phyloP scores from a whole-genome alignment of 1,140 invertebrate genomes.

The Philopotamus ludificatus region DNA sequence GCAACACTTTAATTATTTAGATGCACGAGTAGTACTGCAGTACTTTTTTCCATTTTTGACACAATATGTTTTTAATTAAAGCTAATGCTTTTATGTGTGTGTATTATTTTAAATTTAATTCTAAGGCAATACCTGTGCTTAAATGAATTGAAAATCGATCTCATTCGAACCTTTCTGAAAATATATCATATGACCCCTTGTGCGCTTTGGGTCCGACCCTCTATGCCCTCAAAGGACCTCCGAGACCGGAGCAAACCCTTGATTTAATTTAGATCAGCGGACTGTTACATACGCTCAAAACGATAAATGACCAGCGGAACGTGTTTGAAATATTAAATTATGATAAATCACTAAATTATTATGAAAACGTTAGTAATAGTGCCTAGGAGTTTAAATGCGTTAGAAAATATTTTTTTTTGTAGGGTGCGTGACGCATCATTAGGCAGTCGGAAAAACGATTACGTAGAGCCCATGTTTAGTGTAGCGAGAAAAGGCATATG shows the following conservation, averaged over 20 bases:
- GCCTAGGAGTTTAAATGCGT: no score
- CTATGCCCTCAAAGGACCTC: not conserved
- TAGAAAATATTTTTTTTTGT: no score
- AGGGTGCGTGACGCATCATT: slow-evolving; percentile 18
- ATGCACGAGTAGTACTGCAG: no score
- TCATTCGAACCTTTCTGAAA: not conserved
- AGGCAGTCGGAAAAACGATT: slow-evolving; percentile 25
- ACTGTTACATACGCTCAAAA: not conserved
- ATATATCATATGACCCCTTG: not conserved
- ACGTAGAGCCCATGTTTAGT: slow-evolving; percentile 7
- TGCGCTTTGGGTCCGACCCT: not conserved
- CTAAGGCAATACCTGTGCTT: no score
- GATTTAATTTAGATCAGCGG: not conserved
- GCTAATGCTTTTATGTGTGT: no score
- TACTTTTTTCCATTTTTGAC: no score
- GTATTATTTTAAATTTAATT: no score
- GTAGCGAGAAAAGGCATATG: not conserved
- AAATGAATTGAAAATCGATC: not conserved
- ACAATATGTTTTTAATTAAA: no score
- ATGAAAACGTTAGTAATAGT: no score
- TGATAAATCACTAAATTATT: no score
- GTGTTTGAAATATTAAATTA: no score
- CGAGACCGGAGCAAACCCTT: not conserved
- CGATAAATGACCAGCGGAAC: not conserved
- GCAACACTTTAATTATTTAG: no score